Evolutionary conservation across 2,113 vertebrate species (phyloP).

Genomic region (Telmatochromis sp.): DNA sequence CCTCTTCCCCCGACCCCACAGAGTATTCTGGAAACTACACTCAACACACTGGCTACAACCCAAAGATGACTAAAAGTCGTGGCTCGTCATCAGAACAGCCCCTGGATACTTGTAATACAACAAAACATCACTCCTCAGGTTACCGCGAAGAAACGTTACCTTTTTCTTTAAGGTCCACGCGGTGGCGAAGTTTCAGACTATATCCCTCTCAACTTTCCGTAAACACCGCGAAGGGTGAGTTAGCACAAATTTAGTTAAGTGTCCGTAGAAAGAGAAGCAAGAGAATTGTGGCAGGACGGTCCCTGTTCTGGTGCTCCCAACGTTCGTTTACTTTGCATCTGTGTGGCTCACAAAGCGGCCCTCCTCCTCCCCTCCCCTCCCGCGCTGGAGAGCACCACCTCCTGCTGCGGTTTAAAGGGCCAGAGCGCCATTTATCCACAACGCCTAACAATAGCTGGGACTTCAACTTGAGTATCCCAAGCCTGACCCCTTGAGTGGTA

Average conservation of each 20-base stretch:
- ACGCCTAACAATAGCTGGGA: neutral
- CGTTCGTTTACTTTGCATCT: conserved; percentile 26
- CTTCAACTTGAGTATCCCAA: neutral
- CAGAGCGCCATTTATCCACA: conserved; percentile 1
- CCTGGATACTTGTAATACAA: neutral
- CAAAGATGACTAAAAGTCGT: neutral
- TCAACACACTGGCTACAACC: neutral
- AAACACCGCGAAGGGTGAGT: neutral
- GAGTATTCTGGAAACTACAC: neutral
- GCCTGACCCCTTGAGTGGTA: neutral
- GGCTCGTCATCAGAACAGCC: neutral
- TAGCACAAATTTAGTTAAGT: neutral
- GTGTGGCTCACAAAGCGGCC: conserved; percentile 46
- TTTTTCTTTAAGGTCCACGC: neutral
- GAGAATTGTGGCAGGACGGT: neutral
- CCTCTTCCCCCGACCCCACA: neutral
- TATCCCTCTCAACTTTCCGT: conserved; percentile 11
- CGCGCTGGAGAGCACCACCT: conserved; percentile 14
- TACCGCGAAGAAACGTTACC: conserved; percentile 19
- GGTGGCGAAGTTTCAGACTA: neutral
- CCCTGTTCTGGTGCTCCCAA: neutral
- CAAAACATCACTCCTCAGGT: neutral
- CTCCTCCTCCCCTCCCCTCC: neutral
- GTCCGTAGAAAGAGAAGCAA: neutral
- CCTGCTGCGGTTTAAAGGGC: conserved; percentile 53